Conservation (phyloP, 2,113 vertebrate species). For the Alligator mississippiensis region DNA sequence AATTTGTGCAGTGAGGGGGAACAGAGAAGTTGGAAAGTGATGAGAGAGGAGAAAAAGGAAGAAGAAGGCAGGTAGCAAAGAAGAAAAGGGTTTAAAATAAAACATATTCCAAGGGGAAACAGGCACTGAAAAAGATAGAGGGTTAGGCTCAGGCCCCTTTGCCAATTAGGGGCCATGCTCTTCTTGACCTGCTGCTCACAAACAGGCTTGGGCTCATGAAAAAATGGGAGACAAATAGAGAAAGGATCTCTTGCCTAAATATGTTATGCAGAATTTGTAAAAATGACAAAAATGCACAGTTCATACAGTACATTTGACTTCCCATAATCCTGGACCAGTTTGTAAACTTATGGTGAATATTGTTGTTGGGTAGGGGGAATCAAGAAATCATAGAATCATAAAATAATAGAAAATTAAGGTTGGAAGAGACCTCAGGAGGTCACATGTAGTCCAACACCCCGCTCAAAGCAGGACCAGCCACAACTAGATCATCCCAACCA, state of each 20-base stretch:
- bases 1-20: not conserved
- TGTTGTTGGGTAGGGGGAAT: not conserved
- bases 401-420: too few relatives aligned
- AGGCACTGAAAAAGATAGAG: not conserved
- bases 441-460: too few relatives aligned
- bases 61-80: not conserved
- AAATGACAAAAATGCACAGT: not conserved
- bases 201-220: not conserved
- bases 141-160: too few relatives aligned
- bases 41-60: not conserved
- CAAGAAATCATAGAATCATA: too few relatives aligned
- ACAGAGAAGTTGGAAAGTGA: not conserved
- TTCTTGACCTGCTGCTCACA: not conserved
- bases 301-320: not conserved
- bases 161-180: not conserved
- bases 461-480: too few relatives aligned
- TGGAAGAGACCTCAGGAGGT: too few relatives aligned
- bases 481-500: too few relatives aligned
- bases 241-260: not conserved
- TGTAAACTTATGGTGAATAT: not conserved
- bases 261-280: not conserved
- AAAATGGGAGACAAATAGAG: not conserved
- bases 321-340: not conserved
- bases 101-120: not conserved
- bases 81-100: not conserved